Percentiles rank a stretch among this genome's conserved stretches.
Conservation (phyloP, 2,113 vertebrate genomes). For the Eudorcas thomsonii region DNA sequence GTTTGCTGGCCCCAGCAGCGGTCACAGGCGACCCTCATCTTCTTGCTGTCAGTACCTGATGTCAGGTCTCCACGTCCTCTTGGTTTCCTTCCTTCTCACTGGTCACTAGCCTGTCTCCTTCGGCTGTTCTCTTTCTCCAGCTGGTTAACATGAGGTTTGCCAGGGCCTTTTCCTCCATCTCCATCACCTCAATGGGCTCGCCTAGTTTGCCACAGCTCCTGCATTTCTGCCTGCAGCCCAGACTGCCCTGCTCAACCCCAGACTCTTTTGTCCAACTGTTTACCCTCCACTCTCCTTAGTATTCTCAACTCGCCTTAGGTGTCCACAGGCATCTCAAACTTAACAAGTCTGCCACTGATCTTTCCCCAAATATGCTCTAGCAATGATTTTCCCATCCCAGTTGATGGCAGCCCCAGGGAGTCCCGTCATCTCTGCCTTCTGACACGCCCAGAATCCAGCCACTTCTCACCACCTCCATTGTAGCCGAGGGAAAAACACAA, state of each 20-base stretch:
- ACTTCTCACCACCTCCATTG: neutral
- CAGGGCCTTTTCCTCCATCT: neutral
- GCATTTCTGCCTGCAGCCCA: neutral
- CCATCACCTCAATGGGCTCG: accelerated
- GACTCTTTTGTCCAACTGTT: accelerated
- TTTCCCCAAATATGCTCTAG: neutral
- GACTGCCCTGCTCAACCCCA: neutral
- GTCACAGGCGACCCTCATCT: accelerated
- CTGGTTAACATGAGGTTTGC: accelerated
- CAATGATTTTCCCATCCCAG: neutral
- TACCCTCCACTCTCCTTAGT: accelerated
- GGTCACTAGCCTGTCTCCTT: too few species aligned
- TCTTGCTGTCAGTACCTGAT: accelerated
- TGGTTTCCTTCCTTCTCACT: neutral
- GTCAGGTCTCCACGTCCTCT: accelerated
- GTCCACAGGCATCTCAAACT: neutral
- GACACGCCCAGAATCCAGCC: neutral
- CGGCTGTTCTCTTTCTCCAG: accelerated
- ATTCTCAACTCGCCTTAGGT: neutral
- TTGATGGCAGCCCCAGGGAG: accelerated
- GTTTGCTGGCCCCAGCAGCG: accelerated
- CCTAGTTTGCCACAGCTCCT: accelerated
- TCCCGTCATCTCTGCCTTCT: neutral
- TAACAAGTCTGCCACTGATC: accelerated
- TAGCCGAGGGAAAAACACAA: neutral